phyloP scores from a whole-genome alignment of 1,140 invertebrate genomes.

The Brachionus rubens region DNA sequence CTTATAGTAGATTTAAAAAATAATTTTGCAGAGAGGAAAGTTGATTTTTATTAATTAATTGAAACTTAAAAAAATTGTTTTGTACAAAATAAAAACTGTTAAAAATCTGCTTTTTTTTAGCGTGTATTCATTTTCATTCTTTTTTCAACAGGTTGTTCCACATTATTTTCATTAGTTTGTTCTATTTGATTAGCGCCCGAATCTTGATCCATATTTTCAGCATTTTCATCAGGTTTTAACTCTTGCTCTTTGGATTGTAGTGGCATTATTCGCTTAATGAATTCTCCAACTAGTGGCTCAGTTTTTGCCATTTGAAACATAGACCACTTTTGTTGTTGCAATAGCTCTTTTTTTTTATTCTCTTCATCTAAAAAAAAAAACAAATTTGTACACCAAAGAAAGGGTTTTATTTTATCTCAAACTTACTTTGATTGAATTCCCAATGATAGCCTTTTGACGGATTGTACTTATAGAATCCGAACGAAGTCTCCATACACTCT shows the following conservation, averaged over 20 bases:
- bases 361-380: conserved; percentile 22
- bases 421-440: conserved; percentile 46
- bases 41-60: background rate
- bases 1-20: too few relatives aligned
- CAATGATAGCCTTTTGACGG: conserved; percentile 41
- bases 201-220: conserved; percentile 42
- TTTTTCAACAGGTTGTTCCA: conserved; percentile 37
- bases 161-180: background rate
- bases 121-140: conserved; percentile 32
- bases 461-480: conserved; percentile 20
- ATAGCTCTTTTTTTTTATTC: conserved; percentile 26
- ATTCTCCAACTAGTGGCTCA: conserved; percentile 17
- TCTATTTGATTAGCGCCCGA: background rate
- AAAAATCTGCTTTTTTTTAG: background rate
- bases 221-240: background rate
- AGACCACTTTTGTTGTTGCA: conserved; percentile 19
- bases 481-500: conserved; percentile 31
- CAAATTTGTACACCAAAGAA: background rate
- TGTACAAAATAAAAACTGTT: background rate
- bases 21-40: too few relatives aligned
- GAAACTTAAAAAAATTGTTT: background rate
- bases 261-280: conserved; percentile 5
- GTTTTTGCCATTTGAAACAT: background rate
- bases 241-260: background rate
- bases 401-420: too few relatives aligned